A percentile compares a stretch with the other conserved stretches of the same genome.
phyloP scores from a whole-genome alignment of 2,113 vertebrate genomes.

The Scophthalmus maximus region DNA sequence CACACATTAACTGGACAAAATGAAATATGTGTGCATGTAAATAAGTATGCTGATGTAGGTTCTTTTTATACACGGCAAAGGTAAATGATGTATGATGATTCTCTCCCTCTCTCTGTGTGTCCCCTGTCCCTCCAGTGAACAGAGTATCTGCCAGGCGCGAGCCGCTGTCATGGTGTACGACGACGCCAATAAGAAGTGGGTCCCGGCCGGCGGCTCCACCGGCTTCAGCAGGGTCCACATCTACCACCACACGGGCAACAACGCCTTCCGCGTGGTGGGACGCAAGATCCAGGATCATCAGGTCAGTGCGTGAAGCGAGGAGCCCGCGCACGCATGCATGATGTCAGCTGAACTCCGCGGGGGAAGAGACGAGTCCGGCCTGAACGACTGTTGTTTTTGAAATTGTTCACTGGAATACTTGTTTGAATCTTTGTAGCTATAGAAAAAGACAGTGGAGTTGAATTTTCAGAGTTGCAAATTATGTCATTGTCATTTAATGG shows the following conservation, averaged over 20 bases:
- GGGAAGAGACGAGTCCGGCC: too few species aligned
- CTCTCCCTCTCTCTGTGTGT: slow-evolving; percentile 20
- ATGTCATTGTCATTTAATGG: too few species aligned
- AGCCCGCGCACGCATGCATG: too few species aligned
- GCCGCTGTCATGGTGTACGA: slow-evolving; percentile 99
- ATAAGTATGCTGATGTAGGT: neutral
- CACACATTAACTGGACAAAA: neutral
- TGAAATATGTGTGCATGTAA: neutral
- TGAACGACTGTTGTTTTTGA: too few species aligned
- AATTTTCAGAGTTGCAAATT: too few species aligned
- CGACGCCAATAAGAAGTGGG: slow-evolving; percentile 99
- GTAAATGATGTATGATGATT: neutral
- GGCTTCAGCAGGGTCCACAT: slow-evolving; percentile 99
- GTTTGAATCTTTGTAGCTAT: too few species aligned
- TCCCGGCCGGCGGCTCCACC: slow-evolving; percentile 95
- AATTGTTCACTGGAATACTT: too few species aligned
- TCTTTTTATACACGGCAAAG: neutral
- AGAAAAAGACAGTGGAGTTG: too few species aligned
- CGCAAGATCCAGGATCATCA: slow-evolving; percentile 99
- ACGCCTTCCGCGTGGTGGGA: slow-evolving; percentile 97
- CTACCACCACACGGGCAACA: slow-evolving; percentile 99
- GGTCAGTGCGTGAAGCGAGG: slow-evolving; percentile 78
- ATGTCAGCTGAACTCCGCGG: too few species aligned
- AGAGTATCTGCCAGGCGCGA: slow-evolving; percentile 99
- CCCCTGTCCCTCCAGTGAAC: slow-evolving; percentile 86